Evolutionary conservation across 1,140 invertebrate genomes (phyloP).

Genomic region (Batillaria attramentaria): DNA sequence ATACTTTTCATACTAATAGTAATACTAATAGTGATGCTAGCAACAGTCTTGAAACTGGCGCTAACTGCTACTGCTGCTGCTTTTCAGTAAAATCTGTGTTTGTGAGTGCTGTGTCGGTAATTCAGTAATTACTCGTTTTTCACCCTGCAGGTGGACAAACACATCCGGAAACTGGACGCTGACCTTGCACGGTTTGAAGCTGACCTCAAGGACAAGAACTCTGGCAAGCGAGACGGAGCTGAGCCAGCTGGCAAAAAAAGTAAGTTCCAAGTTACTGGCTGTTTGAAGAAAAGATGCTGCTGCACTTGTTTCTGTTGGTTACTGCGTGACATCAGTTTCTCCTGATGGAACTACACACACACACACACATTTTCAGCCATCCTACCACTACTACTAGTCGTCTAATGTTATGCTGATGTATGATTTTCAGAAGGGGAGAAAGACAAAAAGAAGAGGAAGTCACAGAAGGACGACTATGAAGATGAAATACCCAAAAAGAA

Average conservation of each 20-base stretch:
- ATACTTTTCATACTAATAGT: no score
- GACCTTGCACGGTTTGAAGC: conserved; percentile 96
- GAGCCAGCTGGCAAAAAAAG: conserved; percentile 63
- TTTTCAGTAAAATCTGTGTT: background rate
- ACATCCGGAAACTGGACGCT: conserved; percentile 94
- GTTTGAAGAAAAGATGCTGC: background rate
- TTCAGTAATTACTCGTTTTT: conserved; percentile 13
- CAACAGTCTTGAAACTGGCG: no score
- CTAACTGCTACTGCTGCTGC: background rate
- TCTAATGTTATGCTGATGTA: background rate
- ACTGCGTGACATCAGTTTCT: background rate
- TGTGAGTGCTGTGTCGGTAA: no score
- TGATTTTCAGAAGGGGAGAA: conserved; percentile 56
- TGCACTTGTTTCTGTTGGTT: background rate
- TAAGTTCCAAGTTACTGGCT: conserved; percentile 46
- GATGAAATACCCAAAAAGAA: conserved; percentile 73
- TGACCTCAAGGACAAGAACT: conserved; percentile 95
- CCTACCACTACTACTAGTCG: background rate
- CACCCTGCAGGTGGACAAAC: conserved; percentile 86
- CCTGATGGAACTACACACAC: no score
- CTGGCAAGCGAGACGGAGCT: conserved; percentile 64
- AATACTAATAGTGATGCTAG: no score
- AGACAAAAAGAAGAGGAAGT: conserved; percentile 78
- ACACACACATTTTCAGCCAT: no score
- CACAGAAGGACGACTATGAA: conserved; percentile 76